Conservation (phyloP, 1,140 invertebrate species). For the Drosophila obscura region DNA sequence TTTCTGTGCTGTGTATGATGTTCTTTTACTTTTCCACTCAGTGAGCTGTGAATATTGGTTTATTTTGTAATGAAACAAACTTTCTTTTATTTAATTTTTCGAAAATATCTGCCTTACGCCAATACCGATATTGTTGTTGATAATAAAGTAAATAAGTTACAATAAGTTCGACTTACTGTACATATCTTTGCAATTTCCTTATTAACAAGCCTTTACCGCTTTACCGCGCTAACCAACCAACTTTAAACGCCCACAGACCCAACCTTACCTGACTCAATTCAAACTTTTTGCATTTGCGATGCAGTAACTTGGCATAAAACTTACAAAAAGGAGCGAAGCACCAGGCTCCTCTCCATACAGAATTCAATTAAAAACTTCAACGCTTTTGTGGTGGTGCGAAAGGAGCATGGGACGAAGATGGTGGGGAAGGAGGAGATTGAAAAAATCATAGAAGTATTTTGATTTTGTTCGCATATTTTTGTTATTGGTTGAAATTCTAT, state of each 20-base stretch:
- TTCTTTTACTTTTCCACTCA: too few species aligned
- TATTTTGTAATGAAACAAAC: neutral
- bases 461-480: slow-evolving; percentile 43
- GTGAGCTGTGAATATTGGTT: too few species aligned
- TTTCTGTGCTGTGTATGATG: too few species aligned
- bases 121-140: neutral
- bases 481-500: slow-evolving; percentile 50
- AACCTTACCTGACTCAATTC: slow-evolving; percentile 27
- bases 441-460: slow-evolving; percentile 65
- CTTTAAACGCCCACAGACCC: slow-evolving; percentile 23
- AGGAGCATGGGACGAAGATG: neutral
- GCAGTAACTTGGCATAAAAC: slow-evolving; percentile 57
- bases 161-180: neutral
- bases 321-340: slow-evolving; percentile 36
- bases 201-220: slow-evolving; percentile 21
- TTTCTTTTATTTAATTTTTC: slow-evolving; percentile 9
- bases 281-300: slow-evolving; percentile 48
- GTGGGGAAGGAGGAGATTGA: neutral
- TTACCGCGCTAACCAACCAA: slow-evolving; percentile 2
- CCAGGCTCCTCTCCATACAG: slow-evolving; percentile 32
- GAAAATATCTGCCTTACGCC: neutral
- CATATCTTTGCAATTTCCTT: slow-evolving; percentile 44
- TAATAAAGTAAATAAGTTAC: slow-evolving; percentile 12
- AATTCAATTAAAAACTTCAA: slow-evolving; percentile 69
- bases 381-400: neutral